A percentile compares a stretch with the other conserved stretches of the same genome.
Conservation (phyloP, 2,113 vertebrate species). For the Paradisaea rubra region DNA sequence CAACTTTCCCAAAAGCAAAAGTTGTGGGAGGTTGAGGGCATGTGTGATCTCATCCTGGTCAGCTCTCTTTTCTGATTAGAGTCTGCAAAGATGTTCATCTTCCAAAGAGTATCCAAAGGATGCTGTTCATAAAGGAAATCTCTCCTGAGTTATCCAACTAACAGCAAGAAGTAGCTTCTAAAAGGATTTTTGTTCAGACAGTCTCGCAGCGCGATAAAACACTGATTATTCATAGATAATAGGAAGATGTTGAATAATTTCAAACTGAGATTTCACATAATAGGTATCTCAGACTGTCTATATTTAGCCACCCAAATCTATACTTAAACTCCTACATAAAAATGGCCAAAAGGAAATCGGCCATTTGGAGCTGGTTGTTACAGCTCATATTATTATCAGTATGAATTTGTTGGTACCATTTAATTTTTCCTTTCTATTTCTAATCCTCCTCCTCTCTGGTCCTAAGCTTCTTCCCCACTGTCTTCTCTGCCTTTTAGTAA, state of each 20-base stretch:
- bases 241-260: slow-evolving; percentile 11
- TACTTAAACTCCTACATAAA: neutral
- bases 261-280: neutral
- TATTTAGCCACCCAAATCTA: neutral
- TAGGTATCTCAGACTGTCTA: neutral
- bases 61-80: neutral
- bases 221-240: neutral
- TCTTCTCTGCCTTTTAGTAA: neutral
- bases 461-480: neutral
- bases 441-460: neutral
- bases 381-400: fast-evolving
- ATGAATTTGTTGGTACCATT: neutral
- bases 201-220: fast-evolving
- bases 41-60: neutral
- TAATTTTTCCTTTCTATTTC: neutral
- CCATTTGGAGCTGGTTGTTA: neutral
- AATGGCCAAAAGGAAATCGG: neutral
- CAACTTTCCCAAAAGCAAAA: neutral
- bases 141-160: neutral
- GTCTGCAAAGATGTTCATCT: neutral
- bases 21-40: neutral
- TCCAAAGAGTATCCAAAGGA: neutral
- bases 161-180: neutral
- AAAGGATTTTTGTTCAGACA: neutral
- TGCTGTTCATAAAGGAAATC: neutral